Base-by-base conservation (phyloP, 2,797 vertebrate species). In the Denticeps clupeoides region DNA sequence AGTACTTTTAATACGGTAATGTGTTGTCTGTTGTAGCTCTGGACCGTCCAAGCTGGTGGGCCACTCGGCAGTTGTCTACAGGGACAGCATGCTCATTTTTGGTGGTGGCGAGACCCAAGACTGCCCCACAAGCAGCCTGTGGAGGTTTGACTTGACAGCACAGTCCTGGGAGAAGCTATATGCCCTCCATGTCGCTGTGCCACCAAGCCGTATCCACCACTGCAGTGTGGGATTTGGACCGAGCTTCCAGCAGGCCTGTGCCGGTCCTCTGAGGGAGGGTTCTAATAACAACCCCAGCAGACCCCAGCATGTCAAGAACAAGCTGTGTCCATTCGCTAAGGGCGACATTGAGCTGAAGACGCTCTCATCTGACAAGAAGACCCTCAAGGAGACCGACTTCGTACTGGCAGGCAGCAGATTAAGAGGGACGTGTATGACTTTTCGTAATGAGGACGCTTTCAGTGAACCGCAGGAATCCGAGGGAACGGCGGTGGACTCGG, bases 41-140 rank as follows among this genome's bases (percentile, higher is more conserved):
- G 86, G 88, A 4, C 88, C 89, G 18, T 78, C 85, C 28, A 84
- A 74, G 4, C 67, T 84, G 26, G 78, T 85, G 45, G 89, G 88
- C 7, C 90, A 93, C 10, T 77, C 85, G 1, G 82, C 83, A 0
- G 49, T 84, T 41, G 64, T 71, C 62, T 88, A 82, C 71, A 75
- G 60, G 53, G 84, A 88, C 65, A 73, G 62, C 7, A 86, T 93
- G 88, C 78, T 91, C 38, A 45, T 92, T 2, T 86, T 88, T 10
- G 90, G 89, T 1, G 88, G 89, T 51, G 83, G 87, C 0, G 69
- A 72, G 50, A 77, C 70, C 42, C 81, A 79, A 54, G 66, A 49
- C 59, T 58, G 47, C 21, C 74, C 78, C 3, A 64, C 52, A 18
- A 78, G 70, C 60, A 70, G 58, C 43, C 53, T 92, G 54, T 92